Conservation (phyloP, 2,888 invertebrate species). For the Chymomyza caudatula region DNA sequence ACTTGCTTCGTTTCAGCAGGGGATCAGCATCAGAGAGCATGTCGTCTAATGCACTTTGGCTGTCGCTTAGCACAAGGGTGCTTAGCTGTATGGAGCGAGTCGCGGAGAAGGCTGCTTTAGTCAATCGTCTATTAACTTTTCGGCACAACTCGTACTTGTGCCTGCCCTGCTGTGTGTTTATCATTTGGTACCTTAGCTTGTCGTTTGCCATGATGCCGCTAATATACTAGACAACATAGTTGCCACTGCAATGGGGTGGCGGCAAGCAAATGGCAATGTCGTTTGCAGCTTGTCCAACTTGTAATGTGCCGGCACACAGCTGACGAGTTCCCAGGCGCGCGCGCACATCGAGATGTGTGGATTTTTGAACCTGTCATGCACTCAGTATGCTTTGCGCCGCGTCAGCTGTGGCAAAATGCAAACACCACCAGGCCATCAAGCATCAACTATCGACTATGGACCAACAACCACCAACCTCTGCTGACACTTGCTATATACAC, state of each 20-base stretch:
- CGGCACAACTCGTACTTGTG: conserved; percentile 43
- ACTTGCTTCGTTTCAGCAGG: conserved; percentile 50
- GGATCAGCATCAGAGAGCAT: conserved; percentile 2
- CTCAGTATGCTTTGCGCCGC: not conserved
- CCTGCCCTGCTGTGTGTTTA: conserved; percentile 35
- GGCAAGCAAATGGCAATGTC: conserved; percentile 63
- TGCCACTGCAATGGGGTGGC: conserved; percentile 27
- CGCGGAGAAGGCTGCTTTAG: conserved; percentile 61
- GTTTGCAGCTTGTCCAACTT: conserved; percentile 70
- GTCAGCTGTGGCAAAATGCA: conserved; percentile 55
- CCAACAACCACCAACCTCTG: conserved; percentile 1
- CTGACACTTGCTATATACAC: conserved; percentile 26
- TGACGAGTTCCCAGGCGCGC: conserved; percentile 58
- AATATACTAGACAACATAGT: conserved; percentile 35
- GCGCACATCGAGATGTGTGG: conserved; percentile 27
- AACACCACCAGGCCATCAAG: not conserved
- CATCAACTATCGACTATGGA: not conserved
- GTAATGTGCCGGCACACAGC: conserved; percentile 70
- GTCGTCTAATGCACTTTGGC: conserved; percentile 62
- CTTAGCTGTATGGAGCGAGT: conserved; percentile 45
- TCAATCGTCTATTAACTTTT: conserved; percentile 76
- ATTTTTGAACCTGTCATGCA: not conserved
- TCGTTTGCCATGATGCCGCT: conserved; percentile 52
- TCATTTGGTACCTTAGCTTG: conserved; percentile 44
- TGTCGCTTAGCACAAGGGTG: conserved; percentile 56